Evolutionary conservation across 2,113 vertebrate species (phyloP).

Genomic region (Macheiramphus alcinus): DNA sequence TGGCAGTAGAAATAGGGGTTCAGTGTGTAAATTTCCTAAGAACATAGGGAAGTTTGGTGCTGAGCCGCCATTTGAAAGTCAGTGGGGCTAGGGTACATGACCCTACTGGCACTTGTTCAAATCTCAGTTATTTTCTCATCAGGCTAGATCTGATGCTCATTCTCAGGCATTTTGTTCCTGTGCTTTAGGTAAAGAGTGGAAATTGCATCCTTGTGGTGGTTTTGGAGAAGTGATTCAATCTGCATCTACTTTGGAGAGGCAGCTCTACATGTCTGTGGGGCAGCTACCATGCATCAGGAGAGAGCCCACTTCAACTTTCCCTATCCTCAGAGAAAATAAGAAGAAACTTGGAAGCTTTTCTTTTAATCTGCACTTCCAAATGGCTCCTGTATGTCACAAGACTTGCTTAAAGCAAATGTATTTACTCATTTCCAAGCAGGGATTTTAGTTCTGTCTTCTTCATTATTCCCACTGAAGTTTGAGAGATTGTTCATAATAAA

Average conservation of each 20-base stretch:
- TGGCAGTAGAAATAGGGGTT: neutral
- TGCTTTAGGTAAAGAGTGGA: neutral
- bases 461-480: conserved; percentile 9
- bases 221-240: neutral
- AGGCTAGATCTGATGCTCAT: neutral
- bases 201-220: neutral
- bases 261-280: neutral
- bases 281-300: neutral
- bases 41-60: neutral
- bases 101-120: neutral
- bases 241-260: neutral
- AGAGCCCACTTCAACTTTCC: neutral
- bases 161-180: neutral
- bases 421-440: neutral
- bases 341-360: neutral
- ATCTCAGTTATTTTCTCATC: neutral
- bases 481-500: conserved; percentile 24
- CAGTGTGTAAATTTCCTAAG: neutral
- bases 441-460: conserved; percentile 17
- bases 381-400: neutral
- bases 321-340: neutral
- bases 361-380: neutral
- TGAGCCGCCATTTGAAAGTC: neutral
- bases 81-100: neutral
- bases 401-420: neutral